Evolutionary conservation across 2,797 vertebrate genomes (phyloP).

Genomic region (Pantherophis vulpinus): DNA sequence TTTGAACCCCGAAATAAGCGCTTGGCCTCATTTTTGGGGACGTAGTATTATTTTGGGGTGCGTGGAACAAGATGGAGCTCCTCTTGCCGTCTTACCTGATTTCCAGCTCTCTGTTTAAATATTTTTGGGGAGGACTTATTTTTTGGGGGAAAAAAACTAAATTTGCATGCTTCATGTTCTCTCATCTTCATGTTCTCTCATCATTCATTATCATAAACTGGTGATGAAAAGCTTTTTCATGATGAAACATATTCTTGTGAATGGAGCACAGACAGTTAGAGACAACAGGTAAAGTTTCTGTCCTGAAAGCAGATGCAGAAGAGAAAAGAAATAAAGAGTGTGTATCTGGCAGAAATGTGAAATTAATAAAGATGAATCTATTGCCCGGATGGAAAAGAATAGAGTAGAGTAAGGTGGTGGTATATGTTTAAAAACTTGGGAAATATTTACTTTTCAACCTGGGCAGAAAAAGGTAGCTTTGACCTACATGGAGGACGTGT

Average conservation of each 20-base stretch:
- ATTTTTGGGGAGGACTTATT: no score
- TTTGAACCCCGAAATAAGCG: no score
- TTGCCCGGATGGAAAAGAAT: not conserved
- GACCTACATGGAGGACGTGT: not conserved
- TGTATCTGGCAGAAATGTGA: not conserved
- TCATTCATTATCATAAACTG: not conserved
- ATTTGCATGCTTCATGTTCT: not conserved
- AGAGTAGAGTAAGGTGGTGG: not conserved
- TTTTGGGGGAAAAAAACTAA: not conserved
- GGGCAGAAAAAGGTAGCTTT: not conserved
- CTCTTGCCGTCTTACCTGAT: no score
- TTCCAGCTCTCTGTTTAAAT: no score
- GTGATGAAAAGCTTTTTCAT: not conserved
- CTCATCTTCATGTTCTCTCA: not conserved
- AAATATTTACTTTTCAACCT: not conserved
- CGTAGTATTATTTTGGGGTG: no score
- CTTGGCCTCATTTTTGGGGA: no score
- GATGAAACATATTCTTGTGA: not conserved
- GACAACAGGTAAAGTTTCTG: not conserved
- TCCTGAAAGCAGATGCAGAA: not conserved
- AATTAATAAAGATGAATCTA: not conserved
- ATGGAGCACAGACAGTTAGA: not conserved
- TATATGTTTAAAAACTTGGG: not conserved
- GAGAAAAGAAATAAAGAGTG: not conserved
- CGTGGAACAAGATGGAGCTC: no score